A percentile compares a stretch with the other conserved stretches of the same genome.
Conservation (phyloP, 2,797 vertebrate species). For the Amblyopsis hoosieri region DNA sequence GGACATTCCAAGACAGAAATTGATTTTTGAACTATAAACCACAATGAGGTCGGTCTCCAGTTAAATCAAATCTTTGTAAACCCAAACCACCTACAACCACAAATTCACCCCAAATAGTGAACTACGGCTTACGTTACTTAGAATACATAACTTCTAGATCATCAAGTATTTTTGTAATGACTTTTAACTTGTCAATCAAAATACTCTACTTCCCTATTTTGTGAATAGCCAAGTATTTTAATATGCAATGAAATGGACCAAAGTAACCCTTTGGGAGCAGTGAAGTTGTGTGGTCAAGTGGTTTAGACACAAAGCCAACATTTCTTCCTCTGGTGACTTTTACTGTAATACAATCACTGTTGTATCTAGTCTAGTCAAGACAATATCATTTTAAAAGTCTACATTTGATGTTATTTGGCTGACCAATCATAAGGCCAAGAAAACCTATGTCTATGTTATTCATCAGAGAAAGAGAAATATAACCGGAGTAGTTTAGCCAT, state of each 20-base stretch:
- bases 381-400: no score
- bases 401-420: not conserved
- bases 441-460: not conserved
- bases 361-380: no score
- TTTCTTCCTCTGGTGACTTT: no score
- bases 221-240: not conserved
- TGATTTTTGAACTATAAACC: constrained; percentile 1
- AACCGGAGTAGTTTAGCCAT: not conserved
- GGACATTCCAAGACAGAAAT: constrained; percentile 18
- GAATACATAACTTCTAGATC: not conserved
- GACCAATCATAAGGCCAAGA: not conserved
- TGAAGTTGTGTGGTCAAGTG: no score
- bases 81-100: constrained; percentile 10
- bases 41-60: constrained; percentile 5
- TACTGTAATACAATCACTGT: no score
- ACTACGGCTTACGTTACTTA: constrained; percentile 7
- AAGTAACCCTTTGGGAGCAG: constrained; percentile 10
- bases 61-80: constrained; percentile 1
- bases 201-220: not conserved
- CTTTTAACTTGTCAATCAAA: not conserved
- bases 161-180: not conserved
- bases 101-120: constrained; percentile 9
- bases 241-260: not conserved
- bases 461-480: not conserved
- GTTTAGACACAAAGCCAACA: no score